Conservation (phyloP, 2,113 vertebrate genomes). For the Herpetotheres cachinnans region DNA sequence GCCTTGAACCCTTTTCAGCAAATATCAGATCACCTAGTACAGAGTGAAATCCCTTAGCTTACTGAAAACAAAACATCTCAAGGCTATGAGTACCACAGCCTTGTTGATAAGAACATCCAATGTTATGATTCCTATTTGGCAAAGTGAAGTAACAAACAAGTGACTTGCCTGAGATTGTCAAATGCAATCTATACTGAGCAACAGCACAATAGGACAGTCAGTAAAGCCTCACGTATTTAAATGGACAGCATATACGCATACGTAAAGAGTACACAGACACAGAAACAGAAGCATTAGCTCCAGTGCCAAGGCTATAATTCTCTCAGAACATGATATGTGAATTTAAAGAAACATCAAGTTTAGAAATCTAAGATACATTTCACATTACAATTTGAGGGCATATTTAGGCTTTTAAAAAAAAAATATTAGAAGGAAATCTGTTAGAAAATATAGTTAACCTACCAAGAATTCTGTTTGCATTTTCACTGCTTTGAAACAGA, state of each 20-base stretch:
- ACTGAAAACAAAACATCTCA: background rate
- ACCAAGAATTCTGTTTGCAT: background rate
- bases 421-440: background rate
- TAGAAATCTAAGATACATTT: background rate
- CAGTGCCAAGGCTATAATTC: background rate
- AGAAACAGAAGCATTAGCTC: background rate
- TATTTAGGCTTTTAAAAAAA: background rate
- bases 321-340: background rate
- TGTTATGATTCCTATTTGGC: background rate
- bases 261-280: background rate
- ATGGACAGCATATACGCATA: background rate
- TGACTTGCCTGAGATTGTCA: background rate
- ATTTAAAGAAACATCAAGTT: background rate
- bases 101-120: background rate
- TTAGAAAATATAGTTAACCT: background rate
- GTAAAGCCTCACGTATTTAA: background rate
- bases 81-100: background rate
- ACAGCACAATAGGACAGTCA: background rate
- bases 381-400: background rate
- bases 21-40: background rate
- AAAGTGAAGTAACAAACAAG: background rate
- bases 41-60: background rate
- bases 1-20: background rate
- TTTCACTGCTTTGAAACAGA: background rate
- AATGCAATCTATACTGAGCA: background rate